These are phyloP conservation scores for Semibalanus balanoides DNA, from an alignment of 1,140 invertebrate genomes.

Conservation along the genomic window DNA sequence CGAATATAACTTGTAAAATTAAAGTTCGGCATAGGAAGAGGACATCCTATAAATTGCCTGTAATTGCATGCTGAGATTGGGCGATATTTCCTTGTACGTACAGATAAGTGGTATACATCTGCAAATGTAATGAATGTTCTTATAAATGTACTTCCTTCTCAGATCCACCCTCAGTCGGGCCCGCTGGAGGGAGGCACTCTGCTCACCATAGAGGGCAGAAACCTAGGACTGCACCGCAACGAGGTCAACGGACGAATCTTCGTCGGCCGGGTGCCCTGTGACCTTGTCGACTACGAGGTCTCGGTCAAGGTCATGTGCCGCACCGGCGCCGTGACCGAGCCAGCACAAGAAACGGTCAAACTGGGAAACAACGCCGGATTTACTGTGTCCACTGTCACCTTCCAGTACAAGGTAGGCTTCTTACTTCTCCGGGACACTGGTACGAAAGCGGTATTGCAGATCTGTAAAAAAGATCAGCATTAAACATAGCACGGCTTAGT, in stretches of 20 bases:
- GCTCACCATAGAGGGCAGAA: slow-evolving; percentile 88
- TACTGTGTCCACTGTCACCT: background rate
- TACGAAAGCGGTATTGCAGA: too few relatives aligned
- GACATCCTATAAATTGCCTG: too few relatives aligned
- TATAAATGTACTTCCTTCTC: slow-evolving; percentile 4
- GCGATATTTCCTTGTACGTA: too few relatives aligned
- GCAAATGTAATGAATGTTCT: too few relatives aligned
- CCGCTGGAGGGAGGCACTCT: slow-evolving; percentile 90
- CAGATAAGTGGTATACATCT: too few relatives aligned
- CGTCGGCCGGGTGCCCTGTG: slow-evolving; percentile 78
- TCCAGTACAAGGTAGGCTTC: background rate
- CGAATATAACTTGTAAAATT: too few relatives aligned
- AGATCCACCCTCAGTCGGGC: slow-evolving; percentile 84
- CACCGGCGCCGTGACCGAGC: slow-evolving; percentile 40
- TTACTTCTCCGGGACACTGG: too few relatives aligned
- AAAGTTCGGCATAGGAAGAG: too few relatives aligned
- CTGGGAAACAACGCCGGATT: background rate
- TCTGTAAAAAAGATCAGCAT: too few relatives aligned
- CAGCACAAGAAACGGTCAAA: background rate
- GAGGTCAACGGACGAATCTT: slow-evolving; percentile 82
- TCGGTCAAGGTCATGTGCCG: slow-evolving; percentile 79
- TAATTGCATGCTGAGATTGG: too few relatives aligned
- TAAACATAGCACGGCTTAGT: too few relatives aligned
- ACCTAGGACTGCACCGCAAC: slow-evolving; percentile 75
- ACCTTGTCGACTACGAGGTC: slow-evolving; percentile 73